Base-by-base conservation (phyloP, 2,888 invertebrate species). In the Masnerella sp. region DNA sequence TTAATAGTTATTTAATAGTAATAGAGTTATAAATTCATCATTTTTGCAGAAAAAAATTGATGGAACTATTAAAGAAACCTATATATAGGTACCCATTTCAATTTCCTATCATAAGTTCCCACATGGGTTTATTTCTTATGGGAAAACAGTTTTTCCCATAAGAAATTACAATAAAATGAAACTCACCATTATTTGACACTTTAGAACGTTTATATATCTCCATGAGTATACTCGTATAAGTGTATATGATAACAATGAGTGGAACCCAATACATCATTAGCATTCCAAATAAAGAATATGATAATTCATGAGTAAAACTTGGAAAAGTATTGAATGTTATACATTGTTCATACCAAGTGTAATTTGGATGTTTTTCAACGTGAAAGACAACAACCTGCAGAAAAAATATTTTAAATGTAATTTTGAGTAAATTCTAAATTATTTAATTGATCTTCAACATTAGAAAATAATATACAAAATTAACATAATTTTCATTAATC, bases 311-410 rank as follows among this genome's bases (percentile, higher is more conserved):
- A 1, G 90, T 87, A 65, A 89, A 87, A 0, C 92, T 91, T 11
- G 93, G 91, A 82, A 96, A 93, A 51, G 93, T 92, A 81, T 95
- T 93, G 88, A 94, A 95, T 0, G 95, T 94, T 52, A 98, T 95
- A 88, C 98, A 98, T 85, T 98, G 98, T 81, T 91, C 92, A 88
- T 95, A 98, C 93, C 94, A 95, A 47, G 91, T 91, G 59, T 93
- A 91, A 54, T 91, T 90, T 0, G 97, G 97, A 88, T 98, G 97
- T 34, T 89, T 89, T 82, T 95, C 95, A 54, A 96, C 90, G 83
- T 96, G 96, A 87, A 97, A 98, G 73, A 97, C 92, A 78, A 94
- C 89, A 83, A 91, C 90, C 95, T 95, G 88, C 32, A 73, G 76
- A 4, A 28, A n/a, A n/a, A n/a, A n/a, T n/a, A n/a, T n/a, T n/a